Conservation (phyloP, 2,888 invertebrate species). For the Drosophila nr. fundita region DNA sequence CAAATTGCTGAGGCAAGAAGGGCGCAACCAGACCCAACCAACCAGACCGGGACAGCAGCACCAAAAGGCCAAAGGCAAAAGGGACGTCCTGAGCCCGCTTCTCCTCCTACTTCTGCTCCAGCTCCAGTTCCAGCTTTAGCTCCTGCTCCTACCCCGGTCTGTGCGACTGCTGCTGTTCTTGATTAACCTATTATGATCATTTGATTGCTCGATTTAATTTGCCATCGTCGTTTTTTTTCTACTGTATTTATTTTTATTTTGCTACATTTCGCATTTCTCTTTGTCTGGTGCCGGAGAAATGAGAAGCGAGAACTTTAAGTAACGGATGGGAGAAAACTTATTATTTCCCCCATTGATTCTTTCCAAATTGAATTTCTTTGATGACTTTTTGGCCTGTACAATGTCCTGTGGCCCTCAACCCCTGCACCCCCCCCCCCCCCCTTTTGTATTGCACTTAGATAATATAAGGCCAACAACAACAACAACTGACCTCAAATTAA, state of each 20-base stretch:
- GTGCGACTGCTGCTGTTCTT: slow-evolving; percentile 55
- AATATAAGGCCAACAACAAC: slow-evolving; percentile 3
- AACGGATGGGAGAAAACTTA: slow-evolving; percentile 20
- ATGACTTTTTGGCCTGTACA: slow-evolving; percentile 54
- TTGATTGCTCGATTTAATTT: slow-evolving; percentile 81
- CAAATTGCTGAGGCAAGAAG: slow-evolving; percentile 37
- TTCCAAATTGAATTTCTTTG: slow-evolving; percentile 69
- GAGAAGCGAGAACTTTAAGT: slow-evolving; percentile 14
- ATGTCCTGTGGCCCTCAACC: neutral
- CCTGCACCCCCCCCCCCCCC: neutral
- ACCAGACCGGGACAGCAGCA: slow-evolving; percentile 15
- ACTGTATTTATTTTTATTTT: slow-evolving; percentile 3
- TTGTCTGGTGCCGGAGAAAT: slow-evolving; percentile 2
- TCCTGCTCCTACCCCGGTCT: neutral
- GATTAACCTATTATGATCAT: slow-evolving; percentile 80
- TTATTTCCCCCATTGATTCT: slow-evolving; percentile 36
- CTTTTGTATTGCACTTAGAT: slow-evolving; percentile 26
- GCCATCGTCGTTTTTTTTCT: slow-evolving; percentile 49
- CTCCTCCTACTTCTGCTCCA: slow-evolving; percentile 30
- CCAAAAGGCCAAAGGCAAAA: slow-evolving; percentile 26
- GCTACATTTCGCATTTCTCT: slow-evolving; percentile 10
- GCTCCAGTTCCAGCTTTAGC: slow-evolving; percentile 43
- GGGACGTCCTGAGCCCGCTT: slow-evolving; percentile 29
- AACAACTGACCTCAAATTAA: slow-evolving; percentile 49
- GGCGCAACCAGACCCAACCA: slow-evolving; percentile 16